Evolutionary conservation across 2,888 invertebrate species (phyloP).

Genomic region (Pseudanteris insignis): DNA sequence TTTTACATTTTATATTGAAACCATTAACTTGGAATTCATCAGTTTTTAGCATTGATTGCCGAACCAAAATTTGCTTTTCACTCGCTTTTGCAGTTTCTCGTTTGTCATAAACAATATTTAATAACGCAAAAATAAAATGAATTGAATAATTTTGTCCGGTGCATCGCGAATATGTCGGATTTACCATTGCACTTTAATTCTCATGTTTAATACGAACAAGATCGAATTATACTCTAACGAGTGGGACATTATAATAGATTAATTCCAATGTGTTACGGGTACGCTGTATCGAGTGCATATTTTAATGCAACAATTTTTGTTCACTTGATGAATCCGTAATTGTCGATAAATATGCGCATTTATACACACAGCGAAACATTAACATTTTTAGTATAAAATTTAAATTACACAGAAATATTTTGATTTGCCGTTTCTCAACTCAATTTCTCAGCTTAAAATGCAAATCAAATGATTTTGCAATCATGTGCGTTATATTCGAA

Average conservation of each 20-base stretch:
- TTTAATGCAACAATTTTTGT: conserved; percentile 13
- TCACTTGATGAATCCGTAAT: conserved; percentile 9
- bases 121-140: conserved; percentile 37
- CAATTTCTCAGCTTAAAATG: too few species aligned
- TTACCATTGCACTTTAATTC: conserved; percentile 38
- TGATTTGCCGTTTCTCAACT: too few species aligned
- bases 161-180: conserved; percentile 23
- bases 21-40: conserved; percentile 43
- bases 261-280: conserved; percentile 27
- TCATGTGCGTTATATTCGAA: conserved; percentile 16
- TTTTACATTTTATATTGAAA: conserved; percentile 40
- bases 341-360: conserved; percentile 15
- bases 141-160: conserved; percentile 38
- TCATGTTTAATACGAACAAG: conserved; percentile 39
- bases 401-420: too few species aligned
- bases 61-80: conserved; percentile 33
- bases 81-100: conserved; percentile 29
- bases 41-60: conserved; percentile 41
- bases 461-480: too few species aligned
- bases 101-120: conserved; percentile 43
- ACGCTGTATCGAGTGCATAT: not conserved
- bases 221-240: conserved; percentile 40
- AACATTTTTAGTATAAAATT: too few species aligned
- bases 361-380: too few species aligned
- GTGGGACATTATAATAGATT: conserved; percentile 39